phyloP scores from a whole-genome alignment of 1,140 invertebrate genomes.

The Nautilus pompilius region DNA sequence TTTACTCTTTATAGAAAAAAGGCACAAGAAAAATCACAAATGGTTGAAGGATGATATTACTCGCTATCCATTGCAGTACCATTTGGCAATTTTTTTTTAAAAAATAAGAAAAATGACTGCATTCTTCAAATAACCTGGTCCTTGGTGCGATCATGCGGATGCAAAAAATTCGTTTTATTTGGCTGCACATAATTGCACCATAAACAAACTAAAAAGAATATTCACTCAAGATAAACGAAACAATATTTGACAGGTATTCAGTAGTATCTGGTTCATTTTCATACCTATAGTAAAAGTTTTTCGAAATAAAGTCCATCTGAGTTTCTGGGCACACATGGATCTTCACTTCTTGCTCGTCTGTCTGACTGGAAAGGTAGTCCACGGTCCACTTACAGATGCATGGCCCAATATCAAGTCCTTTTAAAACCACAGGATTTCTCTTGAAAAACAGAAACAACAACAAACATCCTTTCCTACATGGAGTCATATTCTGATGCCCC shows the following conservation, averaged over 20 bases:
- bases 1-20: too few relatives aligned
- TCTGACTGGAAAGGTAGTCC: slow-evolving; percentile 56
- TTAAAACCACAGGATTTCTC: slow-evolving; percentile 56
- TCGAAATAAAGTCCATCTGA: slow-evolving; percentile 61
- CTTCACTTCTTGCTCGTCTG: slow-evolving; percentile 56
- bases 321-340: slow-evolving; percentile 58
- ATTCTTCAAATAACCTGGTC: too few relatives aligned
- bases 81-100: too few relatives aligned
- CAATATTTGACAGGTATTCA: neutral
- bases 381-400: slow-evolving; percentile 59
- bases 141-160: neutral
- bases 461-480: neutral
- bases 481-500: slow-evolving; percentile 1
- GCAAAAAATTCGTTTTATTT: neutral
- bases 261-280: too few relatives aligned
- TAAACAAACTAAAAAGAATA: slow-evolving; percentile 1
- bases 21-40: too few relatives aligned
- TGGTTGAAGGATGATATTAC: too few relatives aligned
- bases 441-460: slow-evolving; percentile 15
- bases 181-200: neutral
- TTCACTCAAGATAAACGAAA: neutral
- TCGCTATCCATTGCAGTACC: too few relatives aligned
- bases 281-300: slow-evolving; percentile 62
- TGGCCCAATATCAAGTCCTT: slow-evolving; percentile 58
- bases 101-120: too few relatives aligned